These are phyloP conservation scores for Drosophila mauritiana DNA, from an alignment of 1,140 invertebrate genomes.

Conservation along the genomic window DNA sequence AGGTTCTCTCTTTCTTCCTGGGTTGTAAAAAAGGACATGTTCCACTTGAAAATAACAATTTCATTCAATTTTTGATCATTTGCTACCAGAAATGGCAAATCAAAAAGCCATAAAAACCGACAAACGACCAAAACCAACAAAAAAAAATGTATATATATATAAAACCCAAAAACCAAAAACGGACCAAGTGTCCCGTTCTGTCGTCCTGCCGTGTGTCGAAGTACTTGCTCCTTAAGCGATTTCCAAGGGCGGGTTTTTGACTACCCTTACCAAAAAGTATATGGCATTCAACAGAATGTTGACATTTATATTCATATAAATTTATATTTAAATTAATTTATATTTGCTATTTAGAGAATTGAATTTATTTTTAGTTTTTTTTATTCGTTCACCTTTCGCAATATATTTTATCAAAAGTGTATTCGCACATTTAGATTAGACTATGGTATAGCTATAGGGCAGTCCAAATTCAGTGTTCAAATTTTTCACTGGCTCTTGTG, in stretches of 20 bases:
- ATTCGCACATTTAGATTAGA: too few relatives aligned
- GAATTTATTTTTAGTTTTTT: neutral
- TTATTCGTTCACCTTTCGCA: too few relatives aligned
- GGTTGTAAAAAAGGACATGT: slow-evolving; percentile 73
- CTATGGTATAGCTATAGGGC: too few relatives aligned
- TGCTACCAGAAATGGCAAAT: slow-evolving; percentile 83
- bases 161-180: slow-evolving; percentile 29
- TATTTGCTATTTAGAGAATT: neutral
- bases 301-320: neutral
- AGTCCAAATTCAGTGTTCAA: too few relatives aligned
- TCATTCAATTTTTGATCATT: slow-evolving; percentile 83
- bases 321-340: too few relatives aligned
- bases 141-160: neutral
- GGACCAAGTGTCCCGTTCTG: slow-evolving; percentile 47
- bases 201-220: slow-evolving; percentile 53
- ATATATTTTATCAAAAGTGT: too few relatives aligned
- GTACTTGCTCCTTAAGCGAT: slow-evolving; percentile 61
- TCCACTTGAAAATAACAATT: slow-evolving; percentile 83
- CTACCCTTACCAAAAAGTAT: neutral
- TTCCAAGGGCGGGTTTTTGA: slow-evolving; percentile 56
- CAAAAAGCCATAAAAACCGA: slow-evolving; percentile 81
- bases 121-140: slow-evolving; percentile 54
- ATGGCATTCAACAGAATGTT: neutral
- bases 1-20: slow-evolving; percentile 6
- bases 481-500: slow-evolving; percentile 10